Conservation (phyloP, 2,888 invertebrate genomes). For the Hybos culiciformis region DNA sequence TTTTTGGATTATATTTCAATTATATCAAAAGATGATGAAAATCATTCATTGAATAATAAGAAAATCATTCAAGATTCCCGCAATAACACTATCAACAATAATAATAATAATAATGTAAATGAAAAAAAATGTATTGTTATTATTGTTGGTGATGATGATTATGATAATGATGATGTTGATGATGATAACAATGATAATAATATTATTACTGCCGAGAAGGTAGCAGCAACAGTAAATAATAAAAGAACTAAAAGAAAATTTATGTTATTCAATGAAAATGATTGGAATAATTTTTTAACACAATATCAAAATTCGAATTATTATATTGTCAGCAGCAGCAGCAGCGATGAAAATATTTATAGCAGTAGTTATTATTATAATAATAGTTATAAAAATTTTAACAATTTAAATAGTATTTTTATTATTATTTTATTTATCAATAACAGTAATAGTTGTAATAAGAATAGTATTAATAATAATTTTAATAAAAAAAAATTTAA, state of each 20-base stretch:
- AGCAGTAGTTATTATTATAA: background rate
- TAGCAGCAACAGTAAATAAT: background rate
- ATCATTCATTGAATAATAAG: no score
- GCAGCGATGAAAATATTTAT: background rate
- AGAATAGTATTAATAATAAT: no score
- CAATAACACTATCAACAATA: background rate
- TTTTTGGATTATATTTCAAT: conserved; percentile 12
- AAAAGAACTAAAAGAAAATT: background rate
- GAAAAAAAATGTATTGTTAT: background rate
- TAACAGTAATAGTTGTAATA: no score
- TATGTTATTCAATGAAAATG: background rate
- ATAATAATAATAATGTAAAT: background rate
- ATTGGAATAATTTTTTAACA: no score
- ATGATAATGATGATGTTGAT: background rate
- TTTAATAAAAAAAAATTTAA: no score
- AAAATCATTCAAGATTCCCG: no score
- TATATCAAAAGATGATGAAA: conserved; percentile 3
- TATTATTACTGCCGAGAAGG: background rate
- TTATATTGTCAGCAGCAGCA: background rate
- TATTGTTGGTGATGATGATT: background rate
- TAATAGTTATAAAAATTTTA: background rate
- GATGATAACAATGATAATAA: background rate
- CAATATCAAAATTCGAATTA: background rate
- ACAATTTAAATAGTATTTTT: no score
- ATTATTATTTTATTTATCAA: no score